Base-by-base conservation (phyloP, 2,113 vertebrate genomes). In the Seriola aureovittata region DNA sequence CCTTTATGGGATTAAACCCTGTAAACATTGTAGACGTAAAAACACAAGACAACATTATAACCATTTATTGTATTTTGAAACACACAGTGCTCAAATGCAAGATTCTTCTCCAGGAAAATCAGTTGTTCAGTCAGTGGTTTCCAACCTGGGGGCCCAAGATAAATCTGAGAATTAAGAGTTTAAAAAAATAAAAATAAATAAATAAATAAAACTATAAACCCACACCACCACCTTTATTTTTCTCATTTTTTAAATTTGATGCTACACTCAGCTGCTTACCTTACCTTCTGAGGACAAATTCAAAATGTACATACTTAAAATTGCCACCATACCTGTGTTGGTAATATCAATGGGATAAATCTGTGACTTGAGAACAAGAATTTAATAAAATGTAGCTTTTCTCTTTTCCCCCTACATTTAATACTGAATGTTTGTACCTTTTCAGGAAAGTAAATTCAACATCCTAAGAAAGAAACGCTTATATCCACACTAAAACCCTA, bases 1-100 rank as follows among this genome's bases (percentile, higher is more conserved):
- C 32, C 13, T 3, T 55, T n/a, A 9, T 16, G 1, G 9, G 19
- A 42, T 32, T 44, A n/a, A n/a, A 23, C 9, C 4, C 2, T 23
- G 17, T 19, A 8, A 1, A 38, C 75, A 29, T 29, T 29, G 29
- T 29, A 29, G 29, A 29, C 29, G 29, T 44, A 32, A 32, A 29
- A 78, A 50, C 12, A 48, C 13, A 60, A 67, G 11, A 74, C 54
- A 42, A 11, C 62, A 60, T 40, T 44, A 21, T 58, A 42, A 42
- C 29, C 3, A 38, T 62, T 60, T 23, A 74, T 46, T 66, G 1
- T 48, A 46, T 36, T 75, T 80, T 85, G 76, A 76, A 71, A 38
- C 1, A 29, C 78, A 80, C 64, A 71, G 71, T 64, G 40, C 71
- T 71, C 71, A n/a, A 57, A 77, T 74, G 40, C 73, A 44, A 73